Base-by-base conservation (phyloP, 2,113 vertebrate genomes). In the Columba janthina region DNA sequence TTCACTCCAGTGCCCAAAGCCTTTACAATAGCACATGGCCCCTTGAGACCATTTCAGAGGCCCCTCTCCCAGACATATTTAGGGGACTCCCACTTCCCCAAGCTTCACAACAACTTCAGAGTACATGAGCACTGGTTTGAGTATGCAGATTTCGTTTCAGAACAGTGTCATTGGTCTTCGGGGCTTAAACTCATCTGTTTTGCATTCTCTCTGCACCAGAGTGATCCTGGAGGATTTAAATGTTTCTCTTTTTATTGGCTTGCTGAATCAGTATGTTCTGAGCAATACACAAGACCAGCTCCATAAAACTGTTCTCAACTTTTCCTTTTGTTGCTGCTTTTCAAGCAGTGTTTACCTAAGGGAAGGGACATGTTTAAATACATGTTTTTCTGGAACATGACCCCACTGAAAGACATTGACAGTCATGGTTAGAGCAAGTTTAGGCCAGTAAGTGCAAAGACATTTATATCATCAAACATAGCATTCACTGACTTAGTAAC, bases 391-490 rank as follows among this genome's bases (percentile, higher is more conserved):
- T 92, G 44, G 85, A 95, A 92, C n/a, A 88, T 32, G 69, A 89
- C 50, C 56, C 64, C 44, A 53, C 60, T 71, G 89, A 85, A 94
- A 96, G 81, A 79, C 79, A 72, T 51, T 5, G 75, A 80, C 74
- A 95, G 48, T 62, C 69, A 71, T 4, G 14, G n/a, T 46, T 74
- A 93, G 4, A 94, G 74, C 91, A 93, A 92, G 90, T 92, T 94
- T 74, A 94, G 78, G 72, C 86, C 67, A 79, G 90, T 95, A 91
- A 75, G 67, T 78, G 72, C 87, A 88, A 82, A 60, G 74, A 79
- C 32, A 81, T 22, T 89, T 32, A 36, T 36, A 81, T 76, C 69
- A 91, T 50, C 15, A 29, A 67, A 54, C 13, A n/a, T 42, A 58
- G 76, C 56, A 90, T 82, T 89, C 60, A 60, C 16, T 69, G 92